phyloP scores from a whole-genome alignment of 2,113 vertebrate species.

The Protomyctophum bolini region DNA sequence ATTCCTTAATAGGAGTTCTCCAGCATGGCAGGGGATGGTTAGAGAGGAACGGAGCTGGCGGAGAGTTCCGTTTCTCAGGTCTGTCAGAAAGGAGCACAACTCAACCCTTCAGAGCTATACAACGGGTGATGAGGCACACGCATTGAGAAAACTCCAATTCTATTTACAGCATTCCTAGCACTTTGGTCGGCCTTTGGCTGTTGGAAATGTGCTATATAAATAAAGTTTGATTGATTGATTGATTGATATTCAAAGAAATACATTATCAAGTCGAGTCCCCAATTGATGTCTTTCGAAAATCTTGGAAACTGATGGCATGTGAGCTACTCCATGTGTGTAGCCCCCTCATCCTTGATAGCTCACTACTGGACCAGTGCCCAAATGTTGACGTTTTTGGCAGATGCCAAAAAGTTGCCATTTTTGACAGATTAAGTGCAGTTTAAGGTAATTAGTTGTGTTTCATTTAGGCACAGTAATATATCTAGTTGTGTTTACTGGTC shows the following conservation, averaged over 20 bases:
- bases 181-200: too few relatives aligned
- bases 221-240: too few relatives aligned
- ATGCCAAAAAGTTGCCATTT: too few relatives aligned
- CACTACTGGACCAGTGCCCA: neutral
- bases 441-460: too few relatives aligned
- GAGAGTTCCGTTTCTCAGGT: conserved; percentile 16
- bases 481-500: too few relatives aligned
- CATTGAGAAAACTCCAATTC: neutral
- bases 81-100: neutral
- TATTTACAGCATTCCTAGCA: neutral
- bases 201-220: too few relatives aligned
- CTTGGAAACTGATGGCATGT: too few relatives aligned
- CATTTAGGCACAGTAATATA: too few relatives aligned
- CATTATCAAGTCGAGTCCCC: too few relatives aligned
- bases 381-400: neutral
- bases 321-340: neutral
- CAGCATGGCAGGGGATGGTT: conserved; percentile 50
- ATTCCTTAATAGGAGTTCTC: conserved; percentile 57
- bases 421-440: too few relatives aligned
- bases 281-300: too few relatives aligned
- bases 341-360: neutral
- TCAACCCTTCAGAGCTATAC: conserved; percentile 1
- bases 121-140: neutral
- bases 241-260: too few relatives aligned
- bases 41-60: conserved; percentile 1